phyloP scores from a whole-genome alignment of 2,797 vertebrate genomes.

The Coccyzus lansbergi region DNA sequence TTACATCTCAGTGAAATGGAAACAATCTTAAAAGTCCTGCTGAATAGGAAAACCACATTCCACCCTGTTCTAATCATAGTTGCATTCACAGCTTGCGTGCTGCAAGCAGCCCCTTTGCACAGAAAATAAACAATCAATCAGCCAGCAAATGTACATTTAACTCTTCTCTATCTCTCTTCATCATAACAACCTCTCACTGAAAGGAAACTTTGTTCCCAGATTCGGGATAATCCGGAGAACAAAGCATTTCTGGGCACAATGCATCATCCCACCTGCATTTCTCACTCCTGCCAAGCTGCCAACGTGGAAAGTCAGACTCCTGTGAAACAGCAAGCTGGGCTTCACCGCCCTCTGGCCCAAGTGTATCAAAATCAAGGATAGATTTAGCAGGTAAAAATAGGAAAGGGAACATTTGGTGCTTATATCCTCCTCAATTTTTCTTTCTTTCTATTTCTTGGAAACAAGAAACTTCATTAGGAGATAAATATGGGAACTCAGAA shows the following conservation, averaged over 20 bases:
- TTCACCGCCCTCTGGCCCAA: fast-evolving
- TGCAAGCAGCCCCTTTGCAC: neutral
- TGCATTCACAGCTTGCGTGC: neutral
- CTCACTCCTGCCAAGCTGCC: neutral
- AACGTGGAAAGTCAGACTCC: fast-evolving
- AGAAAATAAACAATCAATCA: neutral
- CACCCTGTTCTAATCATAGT: neutral
- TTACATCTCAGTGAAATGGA: neutral
- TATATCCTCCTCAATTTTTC: neutral
- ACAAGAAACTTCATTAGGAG: neutral
- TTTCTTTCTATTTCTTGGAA: neutral
- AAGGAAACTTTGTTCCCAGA: neutral
- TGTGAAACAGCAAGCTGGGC: neutral
- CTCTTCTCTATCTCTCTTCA: neutral
- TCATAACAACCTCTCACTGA: neutral
- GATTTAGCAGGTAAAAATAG: neutral
- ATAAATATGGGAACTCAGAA: neutral
- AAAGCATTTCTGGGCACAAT: neutral
- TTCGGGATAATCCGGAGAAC: neutral
- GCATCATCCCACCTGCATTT: neutral
- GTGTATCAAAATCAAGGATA: neutral
- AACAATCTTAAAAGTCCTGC: neutral
- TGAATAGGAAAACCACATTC: neutral
- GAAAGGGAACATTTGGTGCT: neutral
- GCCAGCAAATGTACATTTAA: neutral